phyloP scores from a whole-genome alignment of 35 echinoderm and acorn worm genomes.

The Stichopus chloronotus region DNA sequence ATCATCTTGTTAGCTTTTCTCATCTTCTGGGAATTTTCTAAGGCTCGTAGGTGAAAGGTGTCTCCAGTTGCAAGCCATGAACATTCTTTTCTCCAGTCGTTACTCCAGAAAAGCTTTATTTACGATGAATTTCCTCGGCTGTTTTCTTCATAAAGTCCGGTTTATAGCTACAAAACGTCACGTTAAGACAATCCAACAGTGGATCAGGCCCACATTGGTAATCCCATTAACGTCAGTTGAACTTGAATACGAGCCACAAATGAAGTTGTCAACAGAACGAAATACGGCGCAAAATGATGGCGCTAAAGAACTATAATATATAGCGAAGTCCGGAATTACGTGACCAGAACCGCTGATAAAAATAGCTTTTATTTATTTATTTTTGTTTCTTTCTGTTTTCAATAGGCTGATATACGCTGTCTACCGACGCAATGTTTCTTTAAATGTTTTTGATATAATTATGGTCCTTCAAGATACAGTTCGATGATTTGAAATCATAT shows the following conservation, averaged over 20 bases:
- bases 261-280: not conserved
- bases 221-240: not conserved
- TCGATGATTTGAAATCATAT: too few species aligned
- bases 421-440: too few species aligned
- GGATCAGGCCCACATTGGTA: not conserved
- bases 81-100: constrained; percentile 51
- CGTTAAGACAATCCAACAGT: constrained; percentile 20
- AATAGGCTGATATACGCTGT: too few species aligned
- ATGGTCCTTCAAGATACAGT: too few species aligned
- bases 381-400: too few species aligned
- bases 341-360: not conserved
- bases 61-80: constrained; percentile 4
- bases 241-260: not conserved
- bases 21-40: not conserved
- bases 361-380: too few species aligned
- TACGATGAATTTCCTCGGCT: constrained; percentile 19
- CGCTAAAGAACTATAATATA: not conserved
- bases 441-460: too few species aligned
- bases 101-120: constrained; percentile 35
- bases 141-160: constrained; percentile 49
- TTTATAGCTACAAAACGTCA: constrained; percentile 52
- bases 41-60: constrained; percentile 30
- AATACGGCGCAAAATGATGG: not conserved
- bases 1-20: constrained; percentile 44
- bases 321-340: not conserved